These are phyloP conservation scores for Caradrina clavipalpis DNA, from an alignment of 2,888 invertebrate genomes.

Conservation along the genomic window DNA sequence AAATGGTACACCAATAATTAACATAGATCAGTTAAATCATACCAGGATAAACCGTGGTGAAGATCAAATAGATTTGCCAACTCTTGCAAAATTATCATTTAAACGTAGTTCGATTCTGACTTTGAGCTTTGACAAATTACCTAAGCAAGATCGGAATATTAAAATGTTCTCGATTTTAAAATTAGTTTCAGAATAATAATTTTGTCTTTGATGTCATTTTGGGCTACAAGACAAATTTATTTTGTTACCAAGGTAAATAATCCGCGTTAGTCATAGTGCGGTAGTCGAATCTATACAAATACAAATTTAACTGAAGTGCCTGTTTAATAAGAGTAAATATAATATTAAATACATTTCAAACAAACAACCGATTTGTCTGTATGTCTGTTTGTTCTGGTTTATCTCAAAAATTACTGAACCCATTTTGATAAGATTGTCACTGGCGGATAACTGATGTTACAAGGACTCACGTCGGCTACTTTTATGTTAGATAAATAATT, in stretches of 20 bases:
- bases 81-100: slow-evolving; percentile 16
- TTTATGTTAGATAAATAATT: no score
- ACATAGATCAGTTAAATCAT: slow-evolving; percentile 2
- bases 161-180: slow-evolving; percentile 6
- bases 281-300: not conserved
- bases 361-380: not conserved
- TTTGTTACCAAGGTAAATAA: not conserved
- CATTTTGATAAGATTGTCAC: no score
- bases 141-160: slow-evolving; percentile 34
- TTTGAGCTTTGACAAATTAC: slow-evolving; percentile 23
- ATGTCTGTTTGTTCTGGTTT: no score
- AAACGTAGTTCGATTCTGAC: slow-evolving; percentile 20
- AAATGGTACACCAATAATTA: not conserved
- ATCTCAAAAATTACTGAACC: no score
- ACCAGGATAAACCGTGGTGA: slow-evolving; percentile 22
- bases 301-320: no score
- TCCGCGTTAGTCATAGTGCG: not conserved
- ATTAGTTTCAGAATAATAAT: slow-evolving; percentile 2
- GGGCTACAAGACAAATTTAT: not conserved
- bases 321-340: no score
- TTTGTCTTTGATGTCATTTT: not conserved
- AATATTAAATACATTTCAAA: no score
- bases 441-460: no score
- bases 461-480: no score
- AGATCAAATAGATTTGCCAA: slow-evolving; percentile 25